Evolutionary conservation across 2,888 invertebrate genomes (phyloP).

Genomic region (Leptinotarsa peninsularis): DNA sequence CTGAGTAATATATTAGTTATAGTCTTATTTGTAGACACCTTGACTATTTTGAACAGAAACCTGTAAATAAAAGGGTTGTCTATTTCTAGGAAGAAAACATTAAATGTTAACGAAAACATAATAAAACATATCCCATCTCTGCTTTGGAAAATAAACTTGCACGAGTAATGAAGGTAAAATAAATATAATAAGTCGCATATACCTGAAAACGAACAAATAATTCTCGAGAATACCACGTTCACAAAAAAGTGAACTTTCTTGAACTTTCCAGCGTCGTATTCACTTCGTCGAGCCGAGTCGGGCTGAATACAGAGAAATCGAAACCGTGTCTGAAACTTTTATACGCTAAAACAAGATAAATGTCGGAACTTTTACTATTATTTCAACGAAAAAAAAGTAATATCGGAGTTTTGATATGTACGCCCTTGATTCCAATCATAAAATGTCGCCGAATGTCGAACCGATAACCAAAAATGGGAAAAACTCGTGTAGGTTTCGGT

Average conservation of each 20-base stretch:
- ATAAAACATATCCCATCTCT: no score
- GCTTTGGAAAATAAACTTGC: no score
- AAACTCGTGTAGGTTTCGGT: neutral
- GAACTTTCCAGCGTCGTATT: neutral
- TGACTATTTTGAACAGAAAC: no score
- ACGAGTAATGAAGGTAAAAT: no score
- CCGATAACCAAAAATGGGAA: neutral
- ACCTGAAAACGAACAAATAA: neutral
- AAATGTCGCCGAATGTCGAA: neutral
- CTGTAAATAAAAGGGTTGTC: no score
- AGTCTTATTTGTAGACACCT: no score
- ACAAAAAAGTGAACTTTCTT: neutral
- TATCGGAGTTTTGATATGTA: neutral
- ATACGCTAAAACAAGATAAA: neutral
- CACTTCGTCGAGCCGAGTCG: neutral
- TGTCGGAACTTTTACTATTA: conserved; percentile 11
- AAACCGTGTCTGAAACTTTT: neutral
- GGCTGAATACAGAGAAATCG: conserved; percentile 1
- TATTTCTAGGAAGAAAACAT: no score
- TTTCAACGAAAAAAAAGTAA: neutral
- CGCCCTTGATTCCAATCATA: neutral
- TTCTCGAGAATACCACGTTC: neutral
- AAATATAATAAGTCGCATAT: neutral
- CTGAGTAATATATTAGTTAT: no score
- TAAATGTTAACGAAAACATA: no score